A percentile compares a stretch with the other conserved stretches of the same genome.
Conservation (phyloP, 1,140 invertebrate genomes). For the Coenobita brevimanus region DNA sequence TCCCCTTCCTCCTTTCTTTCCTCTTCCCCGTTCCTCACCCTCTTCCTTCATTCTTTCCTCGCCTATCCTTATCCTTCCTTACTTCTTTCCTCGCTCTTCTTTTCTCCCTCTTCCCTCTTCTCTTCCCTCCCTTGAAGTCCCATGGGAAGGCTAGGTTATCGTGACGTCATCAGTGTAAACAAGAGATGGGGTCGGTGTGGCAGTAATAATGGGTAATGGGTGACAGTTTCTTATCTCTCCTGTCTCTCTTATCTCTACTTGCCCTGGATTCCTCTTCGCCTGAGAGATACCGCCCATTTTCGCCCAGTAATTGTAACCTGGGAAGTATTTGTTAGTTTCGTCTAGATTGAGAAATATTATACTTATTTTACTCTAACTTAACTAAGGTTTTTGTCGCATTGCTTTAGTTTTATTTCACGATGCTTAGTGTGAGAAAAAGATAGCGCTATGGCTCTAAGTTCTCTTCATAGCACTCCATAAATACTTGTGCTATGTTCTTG, state of each 20-base stretch:
- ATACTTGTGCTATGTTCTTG: no score
- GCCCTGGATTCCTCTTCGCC: neutral
- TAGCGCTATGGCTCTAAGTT: no score
- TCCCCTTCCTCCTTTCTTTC: neutral
- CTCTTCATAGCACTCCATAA: no score
- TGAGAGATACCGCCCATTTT: neutral
- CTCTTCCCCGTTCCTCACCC: neutral
- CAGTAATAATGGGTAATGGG: neutral
- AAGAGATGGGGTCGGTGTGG: conserved; percentile 10
- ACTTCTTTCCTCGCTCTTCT: neutral
- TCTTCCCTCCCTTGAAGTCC: neutral
- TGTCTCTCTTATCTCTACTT: neutral
- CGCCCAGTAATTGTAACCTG: no score
- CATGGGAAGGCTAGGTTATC: neutral
- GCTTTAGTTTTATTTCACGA: no score
- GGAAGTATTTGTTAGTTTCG: no score
- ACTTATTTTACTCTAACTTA: no score
- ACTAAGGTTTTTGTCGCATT: no score
- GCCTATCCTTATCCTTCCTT: neutral
- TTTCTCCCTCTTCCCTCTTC: neutral
- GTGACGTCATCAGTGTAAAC: conserved; percentile 26
- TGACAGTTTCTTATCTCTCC: conserved; percentile 14
- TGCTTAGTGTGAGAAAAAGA: no score
- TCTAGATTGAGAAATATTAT: no score
- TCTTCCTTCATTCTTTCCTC: neutral